Evolutionary conservation across 2,797 vertebrate genomes (phyloP), one percentile per base, ranked within the genome.

Genomic region (Chelmon rostratus): DNA sequence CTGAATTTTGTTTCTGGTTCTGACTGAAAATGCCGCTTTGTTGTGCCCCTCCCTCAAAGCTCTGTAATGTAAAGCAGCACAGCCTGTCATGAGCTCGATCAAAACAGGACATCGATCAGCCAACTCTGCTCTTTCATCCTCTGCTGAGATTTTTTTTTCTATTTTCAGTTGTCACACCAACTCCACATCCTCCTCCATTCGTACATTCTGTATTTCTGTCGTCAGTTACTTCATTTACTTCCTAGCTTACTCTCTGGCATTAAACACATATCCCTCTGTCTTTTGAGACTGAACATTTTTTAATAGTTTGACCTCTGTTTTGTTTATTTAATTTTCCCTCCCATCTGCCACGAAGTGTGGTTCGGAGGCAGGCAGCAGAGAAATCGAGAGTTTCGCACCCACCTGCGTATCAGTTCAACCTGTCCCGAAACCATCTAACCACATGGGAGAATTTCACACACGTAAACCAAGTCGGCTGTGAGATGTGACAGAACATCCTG

Each of bases 401-500:
- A 86, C 88, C 82, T 75, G 68, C 53, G 66, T 76, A 52, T 86
- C 85, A 79, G 69, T 74, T 90, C 85, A 91, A 82, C 78, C 85
- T 76, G 89, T 89, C 85, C 89, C 82, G 86, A 91, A 92, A 92
- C 89, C 81, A 73, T 73, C 71, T 79, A 90, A 94, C 92, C 90
- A 82, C 93, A 88, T 64, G 76, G 84, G 78, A 90, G 86, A 86
- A 78, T 84, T 78, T 90, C 83, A 65, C 76, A 83, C 72, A 79
- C 40, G 66, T 70, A 87, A 75, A 87, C 72, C 69, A 49, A 85
- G 81, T 62, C 37, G 76, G 40, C 86, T 78, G 73, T 77, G 85
- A 84, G 80, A 82, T 78, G 84, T 73, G 61, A 86, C 79, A 88
- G 88, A 89, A 94, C 92, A 93, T 92, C 90, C 91, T 93, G 91